phyloP scores from a whole-genome alignment of 1,140 invertebrate species.

The Lepidurus apus region DNA sequence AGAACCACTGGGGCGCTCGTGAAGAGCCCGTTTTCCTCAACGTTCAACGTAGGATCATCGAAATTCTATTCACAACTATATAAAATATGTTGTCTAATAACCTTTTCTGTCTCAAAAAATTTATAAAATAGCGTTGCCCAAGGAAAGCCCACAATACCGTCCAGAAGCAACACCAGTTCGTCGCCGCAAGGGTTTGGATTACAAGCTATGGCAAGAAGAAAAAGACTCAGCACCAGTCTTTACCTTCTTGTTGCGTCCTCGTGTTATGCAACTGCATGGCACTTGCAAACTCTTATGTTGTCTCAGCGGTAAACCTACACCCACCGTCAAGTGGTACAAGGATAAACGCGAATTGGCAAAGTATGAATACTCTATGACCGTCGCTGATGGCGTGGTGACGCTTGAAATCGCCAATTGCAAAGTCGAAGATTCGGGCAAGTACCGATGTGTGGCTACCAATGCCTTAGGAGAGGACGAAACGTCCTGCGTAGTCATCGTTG shows the following conservation, averaged over 20 bases:
- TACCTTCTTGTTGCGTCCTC: constrained; percentile 92
- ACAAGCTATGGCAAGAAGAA: constrained; percentile 82
- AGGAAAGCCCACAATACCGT: constrained; percentile 69
- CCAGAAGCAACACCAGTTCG: constrained; percentile 62
- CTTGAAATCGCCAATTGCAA: constrained; percentile 93
- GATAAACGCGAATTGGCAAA: constrained; percentile 84
- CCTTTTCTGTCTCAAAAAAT: not conserved
- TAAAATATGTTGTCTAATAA: not conserved
- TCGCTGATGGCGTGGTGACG: constrained; percentile 88
- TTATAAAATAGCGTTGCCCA: constrained; percentile 62
- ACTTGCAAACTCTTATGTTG: constrained; percentile 97
- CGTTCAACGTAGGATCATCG: constrained; percentile 74
- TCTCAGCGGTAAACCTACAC: constrained; percentile 85
- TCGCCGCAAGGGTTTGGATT: constrained; percentile 70
- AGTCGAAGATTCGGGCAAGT: constrained; percentile 91
- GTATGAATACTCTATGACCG: constrained; percentile 81
- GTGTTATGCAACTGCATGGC: constrained; percentile 89
- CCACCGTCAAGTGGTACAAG: constrained; percentile 87
- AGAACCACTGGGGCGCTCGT: constrained; percentile 93
- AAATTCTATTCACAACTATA: not conserved
- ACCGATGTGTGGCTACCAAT: constrained; percentile 88
- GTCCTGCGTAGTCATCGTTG: constrained; percentile 90
- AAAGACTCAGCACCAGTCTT: constrained; percentile 86
- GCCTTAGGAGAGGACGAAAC: constrained; percentile 89
- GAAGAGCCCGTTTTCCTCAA: constrained; percentile 97